Conservation (phyloP, 2,888 invertebrate genomes). For the Acrobasis suavella region DNA sequence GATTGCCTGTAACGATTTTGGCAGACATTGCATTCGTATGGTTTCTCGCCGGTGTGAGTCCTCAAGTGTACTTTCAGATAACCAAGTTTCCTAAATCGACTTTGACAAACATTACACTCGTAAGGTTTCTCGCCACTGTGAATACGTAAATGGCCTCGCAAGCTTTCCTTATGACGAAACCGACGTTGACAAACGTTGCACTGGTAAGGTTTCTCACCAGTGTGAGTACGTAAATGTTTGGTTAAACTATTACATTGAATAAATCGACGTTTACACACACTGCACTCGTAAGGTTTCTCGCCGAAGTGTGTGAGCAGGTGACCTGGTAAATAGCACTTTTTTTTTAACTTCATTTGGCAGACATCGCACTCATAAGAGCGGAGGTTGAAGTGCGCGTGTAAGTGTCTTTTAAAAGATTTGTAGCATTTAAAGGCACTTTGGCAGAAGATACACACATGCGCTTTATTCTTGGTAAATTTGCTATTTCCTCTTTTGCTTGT, state of each 20-base stretch:
- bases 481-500: too few relatives aligned
- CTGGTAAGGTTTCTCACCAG: not conserved
- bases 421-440: not conserved
- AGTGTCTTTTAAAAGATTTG: not conserved
- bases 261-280: not conserved
- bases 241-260: not conserved
- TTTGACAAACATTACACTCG: not conserved
- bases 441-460: not conserved
- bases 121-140: not conserved
- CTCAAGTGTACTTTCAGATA: not conserved
- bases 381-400: not conserved
- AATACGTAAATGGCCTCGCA: not conserved
- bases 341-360: not conserved
- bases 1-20: not conserved
- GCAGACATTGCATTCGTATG: not conserved
- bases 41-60: not conserved
- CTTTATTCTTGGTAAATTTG: too few relatives aligned
- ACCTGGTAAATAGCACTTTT: not conserved
- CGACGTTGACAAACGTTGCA: not conserved
- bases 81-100: not conserved
- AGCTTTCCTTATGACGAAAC: not conserved
- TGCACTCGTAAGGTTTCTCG: not conserved
- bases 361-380: not conserved
- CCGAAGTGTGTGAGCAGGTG: not conserved
- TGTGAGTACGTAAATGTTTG: not conserved